Percentiles rank a stretch among this genome's conserved stretches.
Evolutionary conservation across 2,797 vertebrate genomes (phyloP).

Genomic region (Aplochiton taeniatus): DNA sequence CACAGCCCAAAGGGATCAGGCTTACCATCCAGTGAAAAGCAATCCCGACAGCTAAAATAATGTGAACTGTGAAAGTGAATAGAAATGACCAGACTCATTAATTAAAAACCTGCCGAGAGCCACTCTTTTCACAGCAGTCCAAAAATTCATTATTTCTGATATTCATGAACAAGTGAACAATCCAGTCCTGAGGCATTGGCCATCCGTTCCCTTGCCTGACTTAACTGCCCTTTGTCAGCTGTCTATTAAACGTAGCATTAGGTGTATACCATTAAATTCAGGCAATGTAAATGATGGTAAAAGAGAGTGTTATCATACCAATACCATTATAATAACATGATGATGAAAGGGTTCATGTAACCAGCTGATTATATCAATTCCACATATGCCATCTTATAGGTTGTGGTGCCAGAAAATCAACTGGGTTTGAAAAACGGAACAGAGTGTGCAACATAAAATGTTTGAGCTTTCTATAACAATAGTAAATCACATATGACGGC

Average conservation of each 20-base stretch:
- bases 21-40: conserved; percentile 47
- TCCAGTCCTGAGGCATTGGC: conserved; percentile 7
- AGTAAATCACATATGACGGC: not conserved
- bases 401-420: conserved; percentile 17
- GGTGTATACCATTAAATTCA: too few species aligned
- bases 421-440: not conserved
- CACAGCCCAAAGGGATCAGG: conserved; percentile 43
- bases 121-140: conserved; percentile 49
- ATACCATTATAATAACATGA: too few species aligned
- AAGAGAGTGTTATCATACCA: conserved; percentile 12
- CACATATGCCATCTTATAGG: not conserved
- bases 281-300: too few species aligned
- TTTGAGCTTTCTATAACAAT: not conserved
- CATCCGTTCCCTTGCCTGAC: not conserved
- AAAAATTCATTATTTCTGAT: conserved; percentile 39
- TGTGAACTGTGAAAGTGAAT: conserved; percentile 58
- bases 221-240: too few species aligned
- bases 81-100: conserved; percentile 55
- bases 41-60: conserved; percentile 53
- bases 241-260: not conserved
- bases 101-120: conserved; percentile 66
- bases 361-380: too few species aligned
- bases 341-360: too few species aligned
- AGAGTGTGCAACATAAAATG: not conserved
- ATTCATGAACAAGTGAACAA: conserved; percentile 50